Conservation (phyloP, 2,888 invertebrate species). For the Platypus cylindrus region DNA sequence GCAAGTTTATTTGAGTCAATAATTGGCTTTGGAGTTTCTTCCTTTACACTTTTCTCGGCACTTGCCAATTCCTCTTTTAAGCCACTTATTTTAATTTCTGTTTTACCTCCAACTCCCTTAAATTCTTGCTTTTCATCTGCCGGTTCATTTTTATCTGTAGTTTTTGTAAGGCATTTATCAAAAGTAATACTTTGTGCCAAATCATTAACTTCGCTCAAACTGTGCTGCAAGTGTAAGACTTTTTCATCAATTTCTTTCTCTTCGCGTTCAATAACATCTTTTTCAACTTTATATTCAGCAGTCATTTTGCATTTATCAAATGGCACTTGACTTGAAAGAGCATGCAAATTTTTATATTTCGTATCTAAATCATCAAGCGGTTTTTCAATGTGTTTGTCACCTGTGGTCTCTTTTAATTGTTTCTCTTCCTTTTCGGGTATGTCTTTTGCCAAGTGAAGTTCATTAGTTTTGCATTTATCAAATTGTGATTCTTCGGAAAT, state of each 20-base stretch:
- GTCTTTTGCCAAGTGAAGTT: slow-evolving; percentile 10
- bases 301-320: slow-evolving; percentile 5
- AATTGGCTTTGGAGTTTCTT: no score
- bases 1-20: slow-evolving; percentile 6
- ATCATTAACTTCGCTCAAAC: slow-evolving; percentile 9
- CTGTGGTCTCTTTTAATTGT: neutral
- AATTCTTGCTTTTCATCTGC: neutral
- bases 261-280: slow-evolving; percentile 1
- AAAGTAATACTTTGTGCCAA: slow-evolving; percentile 12
- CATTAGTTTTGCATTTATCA: slow-evolving; percentile 17
- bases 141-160: slow-evolving; percentile 1
- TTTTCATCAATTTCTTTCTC: slow-evolving; percentile 6
- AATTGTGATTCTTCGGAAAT: slow-evolving; percentile 15
- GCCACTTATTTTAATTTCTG: neutral
- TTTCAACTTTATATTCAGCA: slow-evolving; percentile 10
- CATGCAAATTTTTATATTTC: neutral
- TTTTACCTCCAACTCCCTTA: neutral
- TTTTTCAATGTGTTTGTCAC: slow-evolving; percentile 4
- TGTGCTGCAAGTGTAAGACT: slow-evolving; percentile 8
- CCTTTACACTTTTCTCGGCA: neutral
- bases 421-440: slow-evolving; percentile 9
- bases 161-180: slow-evolving; percentile 11
- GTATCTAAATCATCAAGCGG: slow-evolving; percentile 6
- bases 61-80: neutral
- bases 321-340: slow-evolving; percentile 1